Evolutionary conservation across 2,113 vertebrate species (phyloP), one percentile per base, ranked within the genome.

Genomic region (Bettongia penicillata): DNA sequence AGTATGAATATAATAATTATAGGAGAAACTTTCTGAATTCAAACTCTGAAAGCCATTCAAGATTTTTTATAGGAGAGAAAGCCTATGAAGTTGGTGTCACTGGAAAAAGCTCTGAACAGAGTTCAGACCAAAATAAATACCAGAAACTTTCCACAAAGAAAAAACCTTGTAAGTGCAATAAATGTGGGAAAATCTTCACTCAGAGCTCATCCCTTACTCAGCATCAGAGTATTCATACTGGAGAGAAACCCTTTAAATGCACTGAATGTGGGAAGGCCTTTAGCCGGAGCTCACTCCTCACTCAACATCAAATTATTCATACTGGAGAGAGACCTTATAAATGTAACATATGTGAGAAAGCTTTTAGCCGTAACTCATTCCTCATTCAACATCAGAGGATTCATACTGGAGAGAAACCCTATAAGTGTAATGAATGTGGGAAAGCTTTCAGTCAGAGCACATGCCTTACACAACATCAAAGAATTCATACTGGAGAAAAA

Each of bases 11-110:
- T 94, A 91, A 93, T 51, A 93, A 95, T 22, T 97, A 97, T 90
- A 95, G 97, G 12, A 97, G 96, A 94, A 95, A 93, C 25, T 97
- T 97, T 90, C 96, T 97, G 92, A 98, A 97, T 28, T 97, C 97
- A 12, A 98, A 92, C 48, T 89, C 97, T 95, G 97, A 96, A 53
- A 96, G 93, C 49, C 95, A 94, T 93, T 94, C 96, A 53, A 96
- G 89, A n/a, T 90, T 96, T 49, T 96, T 97, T 55, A 96, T 93
- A 92, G 94, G 96, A 95, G 98, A 98, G 24, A 97, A 92, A 43
- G 91, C 96, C 3, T 94, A 93, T 90, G 92, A 95, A 24, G 95
- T 94, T 94, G 95, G 95, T 90, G 92, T 94, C 93, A n/a, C 10
- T 84, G 92, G 57, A 48, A 11, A 84, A 53, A 12, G 43, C 6